Evolutionary conservation across 2,113 vertebrate genomes (phyloP), one percentile per base, ranked within the genome.

Genomic region (Aleadryas rufinucha): DNA sequence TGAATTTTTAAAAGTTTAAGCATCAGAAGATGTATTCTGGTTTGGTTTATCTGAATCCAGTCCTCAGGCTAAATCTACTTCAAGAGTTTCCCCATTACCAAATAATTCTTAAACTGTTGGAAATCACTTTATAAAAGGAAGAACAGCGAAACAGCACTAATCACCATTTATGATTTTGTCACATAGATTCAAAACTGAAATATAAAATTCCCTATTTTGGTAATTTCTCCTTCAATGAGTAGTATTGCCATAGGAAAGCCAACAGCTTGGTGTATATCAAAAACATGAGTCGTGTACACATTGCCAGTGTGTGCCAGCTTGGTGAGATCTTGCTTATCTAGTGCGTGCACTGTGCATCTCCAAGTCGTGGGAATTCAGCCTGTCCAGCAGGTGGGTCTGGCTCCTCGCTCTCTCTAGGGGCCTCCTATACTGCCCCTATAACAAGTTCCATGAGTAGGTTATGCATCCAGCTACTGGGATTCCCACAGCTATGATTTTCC

Each of bases 391-490:
- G 9, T 60, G 24, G 15, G 7, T 21, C 50, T 80, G 50, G 16
- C 45, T 45, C 16, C 39, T 75, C 1, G 5, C 18, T 45, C 9
- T 39, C 31, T 27, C 15, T 16, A 23, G 5, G 4, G 23, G 18
- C 8, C 33, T 50, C 26, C 47, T 52, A 30, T 8, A 10, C 18
- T 60, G 30, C 22, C n/a, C 45, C 28, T 44, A 20, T 41, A 45
- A 33, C 6, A 17, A 22, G 3, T 1, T 68, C 7, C 21, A 20
- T 0, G 1, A 16, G 14, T 8, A 60, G 7, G 5, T 70, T 30
- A 33, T 13, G 4, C 1, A 2, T 54, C 18, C 33, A 61, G 12
- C 3, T 47, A 14, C n/a, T 33, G 24, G 28, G 13, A 56, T 52
- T 86, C 20, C 15, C 30, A 49, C 3, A 37, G 0, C 0, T 31